Percentiles rank a stretch among this genome's conserved stretches.
Conservation (phyloP, 2,888 invertebrate species). For the Lasioglossum figueresi region DNA sequence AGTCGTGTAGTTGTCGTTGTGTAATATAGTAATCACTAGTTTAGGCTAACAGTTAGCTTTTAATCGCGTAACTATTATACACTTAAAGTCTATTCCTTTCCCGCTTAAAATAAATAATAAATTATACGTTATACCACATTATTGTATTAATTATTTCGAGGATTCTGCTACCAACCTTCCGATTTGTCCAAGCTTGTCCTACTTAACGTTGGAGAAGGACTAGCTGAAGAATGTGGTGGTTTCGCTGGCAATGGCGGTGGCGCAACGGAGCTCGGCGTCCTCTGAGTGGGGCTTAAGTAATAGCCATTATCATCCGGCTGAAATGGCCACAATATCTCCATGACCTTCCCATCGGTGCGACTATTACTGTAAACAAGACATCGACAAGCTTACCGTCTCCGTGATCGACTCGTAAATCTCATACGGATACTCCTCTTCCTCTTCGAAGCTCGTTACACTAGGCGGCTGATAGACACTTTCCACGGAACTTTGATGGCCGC, state of each 20-base stretch:
- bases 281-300: conserved; percentile 65
- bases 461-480: conserved; percentile 79
- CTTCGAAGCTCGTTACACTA: conserved; percentile 73
- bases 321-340: conserved; percentile 17
- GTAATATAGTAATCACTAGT: no score
- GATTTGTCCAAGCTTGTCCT: conserved; percentile 31
- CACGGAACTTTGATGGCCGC: conserved; percentile 73
- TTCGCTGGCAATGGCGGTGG: conserved; percentile 76
- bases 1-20: no score
- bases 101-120: no score
- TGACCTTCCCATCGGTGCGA: not conserved
- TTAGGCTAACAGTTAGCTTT: no score
- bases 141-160: not conserved
- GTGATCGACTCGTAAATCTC: conserved; percentile 81
- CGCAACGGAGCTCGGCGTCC: conserved; percentile 27
- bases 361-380: not conserved
- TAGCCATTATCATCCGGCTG: conserved; percentile 75
- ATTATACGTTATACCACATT: no score
- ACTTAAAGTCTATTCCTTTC: no score
- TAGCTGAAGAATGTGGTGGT: conserved; percentile 62
- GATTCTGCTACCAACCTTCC: conserved; percentile 45
- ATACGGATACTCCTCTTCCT: conserved; percentile 74
- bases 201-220: conserved; percentile 49
- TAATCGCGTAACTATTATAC: no score
- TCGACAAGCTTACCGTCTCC: conserved; percentile 73